phyloP scores from a whole-genome alignment of 2,888 invertebrate species.

The Mythimna pallens region DNA sequence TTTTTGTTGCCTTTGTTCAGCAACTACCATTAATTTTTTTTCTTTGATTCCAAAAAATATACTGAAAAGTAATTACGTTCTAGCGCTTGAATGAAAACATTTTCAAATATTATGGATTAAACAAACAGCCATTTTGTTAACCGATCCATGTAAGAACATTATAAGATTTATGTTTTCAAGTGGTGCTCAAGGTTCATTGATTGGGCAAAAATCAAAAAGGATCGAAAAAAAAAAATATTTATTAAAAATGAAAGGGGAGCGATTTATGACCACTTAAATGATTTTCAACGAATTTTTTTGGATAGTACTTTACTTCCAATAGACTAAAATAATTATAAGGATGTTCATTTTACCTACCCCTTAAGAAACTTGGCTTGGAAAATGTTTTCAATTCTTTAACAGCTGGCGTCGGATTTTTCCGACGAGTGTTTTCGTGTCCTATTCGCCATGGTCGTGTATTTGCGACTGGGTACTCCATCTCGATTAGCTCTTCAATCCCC shows the following conservation, averaged over 20 bases:
- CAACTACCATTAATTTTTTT: background rate
- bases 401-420: no score
- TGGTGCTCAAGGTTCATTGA: conserved; percentile 17
- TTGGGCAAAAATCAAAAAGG: conserved; percentile 1
- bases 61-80: background rate
- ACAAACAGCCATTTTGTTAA: background rate
- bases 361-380: background rate
- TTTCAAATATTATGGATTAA: background rate
- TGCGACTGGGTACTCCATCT: no score
- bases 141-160: background rate
- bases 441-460: no score
- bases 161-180: background rate
- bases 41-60: background rate
- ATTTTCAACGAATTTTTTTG: conserved; percentile 48
- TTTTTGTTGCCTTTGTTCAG: no score
- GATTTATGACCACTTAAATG: conserved; percentile 36
- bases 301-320: conserved; percentile 16
- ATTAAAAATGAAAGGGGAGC: conserved; percentile 17
- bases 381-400: background rate
- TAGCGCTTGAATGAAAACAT: no score
- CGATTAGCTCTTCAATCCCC: no score
- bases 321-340: conserved; percentile 34
- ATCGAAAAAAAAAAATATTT: conserved; percentile 28
- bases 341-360: conserved; percentile 24
- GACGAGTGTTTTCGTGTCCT: no score